phyloP scores from a whole-genome alignment of 1,140 invertebrate genomes.

The Cyphomyrmex costatus region DNA sequence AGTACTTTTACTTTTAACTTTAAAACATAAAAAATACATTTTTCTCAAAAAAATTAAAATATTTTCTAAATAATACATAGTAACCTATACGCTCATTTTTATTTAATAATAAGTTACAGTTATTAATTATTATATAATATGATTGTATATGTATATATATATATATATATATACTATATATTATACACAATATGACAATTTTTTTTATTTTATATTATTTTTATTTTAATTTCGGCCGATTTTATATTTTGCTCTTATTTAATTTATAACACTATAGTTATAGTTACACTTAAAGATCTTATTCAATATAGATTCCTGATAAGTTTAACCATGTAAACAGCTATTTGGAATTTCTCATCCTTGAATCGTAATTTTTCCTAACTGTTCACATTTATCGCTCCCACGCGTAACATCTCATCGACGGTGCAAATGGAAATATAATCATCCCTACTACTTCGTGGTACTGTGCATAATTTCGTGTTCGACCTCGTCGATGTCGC shows the following conservation, averaged over 20 bases:
- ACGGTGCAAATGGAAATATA: conserved; percentile 52
- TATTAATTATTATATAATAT: neutral
- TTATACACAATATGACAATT: neutral
- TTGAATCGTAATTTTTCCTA: neutral
- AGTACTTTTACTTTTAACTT: neutral
- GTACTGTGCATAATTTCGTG: conserved; percentile 71
- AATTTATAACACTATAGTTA: neutral
- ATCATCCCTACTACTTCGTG: conserved; percentile 49
- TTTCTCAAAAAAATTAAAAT: neutral
- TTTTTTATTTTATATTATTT: neutral
- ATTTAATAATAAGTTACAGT: neutral
- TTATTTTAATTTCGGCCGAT: neutral
- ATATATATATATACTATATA: no score
- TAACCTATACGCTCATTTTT: neutral
- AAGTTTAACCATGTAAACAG: neutral
- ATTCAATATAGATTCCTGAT: neutral
- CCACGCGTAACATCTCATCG: conserved; percentile 12
- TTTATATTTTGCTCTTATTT: neutral
- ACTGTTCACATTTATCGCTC: conserved; percentile 28
- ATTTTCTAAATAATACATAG: neutral
- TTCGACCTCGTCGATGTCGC: conserved; percentile 55
- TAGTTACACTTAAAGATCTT: neutral
- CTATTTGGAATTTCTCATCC: neutral
- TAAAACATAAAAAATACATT: neutral
- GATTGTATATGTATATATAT: no score